Evolutionary conservation across 2,888 invertebrate genomes (phyloP).

Genomic region (Blastobasis lacticolella): DNA sequence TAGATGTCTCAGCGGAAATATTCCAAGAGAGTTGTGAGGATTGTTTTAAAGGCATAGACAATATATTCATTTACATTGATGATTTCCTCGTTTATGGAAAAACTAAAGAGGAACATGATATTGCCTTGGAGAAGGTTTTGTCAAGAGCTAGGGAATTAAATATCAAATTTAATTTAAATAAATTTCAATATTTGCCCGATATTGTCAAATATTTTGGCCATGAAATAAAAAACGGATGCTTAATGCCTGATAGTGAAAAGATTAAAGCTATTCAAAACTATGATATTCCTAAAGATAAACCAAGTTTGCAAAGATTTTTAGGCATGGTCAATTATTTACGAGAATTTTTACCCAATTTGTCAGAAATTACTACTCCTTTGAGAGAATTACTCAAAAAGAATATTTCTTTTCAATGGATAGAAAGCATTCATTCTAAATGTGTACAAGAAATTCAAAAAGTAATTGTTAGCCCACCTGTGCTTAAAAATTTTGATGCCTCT

Average conservation of each 20-base stretch:
- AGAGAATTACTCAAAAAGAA: not conserved
- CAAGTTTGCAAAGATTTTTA: too few species aligned
- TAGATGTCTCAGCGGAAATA: too few species aligned
- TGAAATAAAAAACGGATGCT: not conserved
- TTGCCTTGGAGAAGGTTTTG: not conserved
- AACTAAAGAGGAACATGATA: not conserved
- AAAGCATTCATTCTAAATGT: not conserved
- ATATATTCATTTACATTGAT: too few species aligned
- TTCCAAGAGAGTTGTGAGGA: slow-evolving; percentile 4
- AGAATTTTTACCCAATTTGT: not conserved
- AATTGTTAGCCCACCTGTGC: not conserved
- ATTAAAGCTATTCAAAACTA: too few species aligned
- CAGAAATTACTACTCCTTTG: not conserved
- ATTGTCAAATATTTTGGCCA: not conserved
- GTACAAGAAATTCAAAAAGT: not conserved
- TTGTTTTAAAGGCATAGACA: slow-evolving; percentile 1
- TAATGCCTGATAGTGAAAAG: too few species aligned
- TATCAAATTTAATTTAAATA: not conserved
- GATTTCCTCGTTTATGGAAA: not conserved
- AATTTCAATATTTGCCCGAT: not conserved
- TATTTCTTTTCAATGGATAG: not conserved
- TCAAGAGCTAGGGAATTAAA: not conserved
- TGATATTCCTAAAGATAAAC: too few species aligned
- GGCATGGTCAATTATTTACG: not conserved
- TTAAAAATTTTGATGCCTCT: not conserved